phyloP scores from a whole-genome alignment of 2,113 vertebrate genomes.

The Copsychus sechellarum region DNA sequence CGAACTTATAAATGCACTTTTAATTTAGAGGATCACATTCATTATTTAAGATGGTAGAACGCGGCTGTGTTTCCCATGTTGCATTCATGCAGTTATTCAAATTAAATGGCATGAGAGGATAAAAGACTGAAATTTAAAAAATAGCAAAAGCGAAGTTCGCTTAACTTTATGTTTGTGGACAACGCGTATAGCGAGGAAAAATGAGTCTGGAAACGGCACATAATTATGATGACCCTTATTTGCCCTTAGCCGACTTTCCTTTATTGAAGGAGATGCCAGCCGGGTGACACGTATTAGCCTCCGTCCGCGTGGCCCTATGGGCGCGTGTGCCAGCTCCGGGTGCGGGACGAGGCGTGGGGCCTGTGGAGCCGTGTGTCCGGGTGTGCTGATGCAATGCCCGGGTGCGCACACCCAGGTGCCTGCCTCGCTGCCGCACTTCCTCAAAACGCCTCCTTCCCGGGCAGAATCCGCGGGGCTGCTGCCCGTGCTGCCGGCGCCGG shows the following conservation, averaged over 20 bases:
- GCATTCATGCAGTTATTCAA: background rate
- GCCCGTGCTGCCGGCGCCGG: background rate
- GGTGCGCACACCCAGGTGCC: constrained; percentile 30
- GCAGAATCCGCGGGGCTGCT: background rate
- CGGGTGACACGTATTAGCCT: constrained; percentile 5
- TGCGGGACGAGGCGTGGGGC: constrained; percentile 33
- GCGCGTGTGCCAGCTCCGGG: background rate
- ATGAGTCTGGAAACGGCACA: background rate
- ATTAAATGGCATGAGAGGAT: background rate
- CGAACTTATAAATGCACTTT: background rate
- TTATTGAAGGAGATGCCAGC: background rate
- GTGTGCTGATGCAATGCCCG: constrained; percentile 57
- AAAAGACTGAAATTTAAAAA: background rate
- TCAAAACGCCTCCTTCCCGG: background rate
- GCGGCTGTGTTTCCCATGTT: background rate
- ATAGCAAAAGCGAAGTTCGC: background rate
- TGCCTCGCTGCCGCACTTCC: constrained; percentile 17
- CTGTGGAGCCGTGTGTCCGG: constrained; percentile 9
- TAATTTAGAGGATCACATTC: background rate
- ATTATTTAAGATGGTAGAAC: background rate
- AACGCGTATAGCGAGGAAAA: background rate
- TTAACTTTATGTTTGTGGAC: background rate
- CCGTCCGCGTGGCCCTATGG: background rate
- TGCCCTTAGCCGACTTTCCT: constrained; percentile 26
- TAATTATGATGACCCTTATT: constrained; percentile 25